Conservation (phyloP, 2,797 vertebrate genomes). For the Pangasius sanitwongsei region DNA sequence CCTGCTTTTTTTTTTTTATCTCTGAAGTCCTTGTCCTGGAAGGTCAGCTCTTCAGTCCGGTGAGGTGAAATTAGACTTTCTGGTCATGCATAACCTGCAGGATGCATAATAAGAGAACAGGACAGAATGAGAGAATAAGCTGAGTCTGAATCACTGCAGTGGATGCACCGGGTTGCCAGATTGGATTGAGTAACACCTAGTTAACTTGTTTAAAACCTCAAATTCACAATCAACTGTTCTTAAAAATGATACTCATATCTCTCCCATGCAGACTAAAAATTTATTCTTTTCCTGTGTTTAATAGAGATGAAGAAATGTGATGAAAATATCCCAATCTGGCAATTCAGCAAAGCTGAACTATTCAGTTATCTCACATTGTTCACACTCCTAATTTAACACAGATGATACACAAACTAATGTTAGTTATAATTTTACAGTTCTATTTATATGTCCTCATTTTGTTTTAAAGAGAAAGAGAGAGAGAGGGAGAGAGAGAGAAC, state of each 20-base stretch:
- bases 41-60: background rate
- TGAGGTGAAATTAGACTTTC: background rate
- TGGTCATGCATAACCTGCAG: background rate
- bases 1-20: background rate
- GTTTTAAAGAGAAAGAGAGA: background rate
- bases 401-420: background rate
- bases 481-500: background rate
- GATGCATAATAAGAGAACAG: background rate
- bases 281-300: accelerated
- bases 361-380: background rate
- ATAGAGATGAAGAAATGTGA: accelerated
- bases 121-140: constrained; percentile 26
- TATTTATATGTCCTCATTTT: no score
- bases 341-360: background rate
- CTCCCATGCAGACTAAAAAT: background rate
- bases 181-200: accelerated
- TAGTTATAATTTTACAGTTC: background rate
- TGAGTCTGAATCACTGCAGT: constrained; percentile 39
- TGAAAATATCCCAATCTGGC: background rate
- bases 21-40: background rate
- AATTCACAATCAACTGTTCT: accelerated
- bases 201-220: background rate
- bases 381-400: background rate
- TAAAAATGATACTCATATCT: accelerated
- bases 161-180: constrained; percentile 46